phyloP scores from a whole-genome alignment of 2,797 vertebrate species.

The Spizella passerina region DNA sequence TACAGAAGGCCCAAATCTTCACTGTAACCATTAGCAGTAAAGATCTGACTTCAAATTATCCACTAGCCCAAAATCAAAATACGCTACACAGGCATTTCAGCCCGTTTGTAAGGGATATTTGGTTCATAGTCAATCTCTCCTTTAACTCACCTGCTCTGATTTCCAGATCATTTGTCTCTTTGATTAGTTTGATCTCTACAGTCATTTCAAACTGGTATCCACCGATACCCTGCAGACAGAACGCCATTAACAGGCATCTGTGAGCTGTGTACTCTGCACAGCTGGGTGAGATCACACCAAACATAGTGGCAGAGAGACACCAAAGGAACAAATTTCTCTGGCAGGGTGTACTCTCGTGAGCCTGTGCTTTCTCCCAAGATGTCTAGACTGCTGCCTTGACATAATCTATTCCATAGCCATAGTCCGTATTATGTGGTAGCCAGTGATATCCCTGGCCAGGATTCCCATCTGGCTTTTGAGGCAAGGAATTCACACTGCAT shows the following conservation, averaged over 20 bases:
- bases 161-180: neutral
- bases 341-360: neutral
- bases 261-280: fast-evolving
- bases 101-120: neutral
- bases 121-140: neutral
- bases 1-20: neutral
- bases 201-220: neutral
- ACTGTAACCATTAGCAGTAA: neutral
- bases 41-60: neutral
- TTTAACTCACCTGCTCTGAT: neutral
- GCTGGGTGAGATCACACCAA: neutral
- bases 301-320: neutral
- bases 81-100: neutral
- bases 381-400: neutral
- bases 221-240: neutral
- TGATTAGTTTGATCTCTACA: neutral
- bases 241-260: neutral
- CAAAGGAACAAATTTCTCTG: neutral
- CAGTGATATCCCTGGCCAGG: neutral
- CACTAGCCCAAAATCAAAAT: neutral
- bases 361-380: neutral
- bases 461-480: conserved; percentile 22
- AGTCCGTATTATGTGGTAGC: neutral
- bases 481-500: neutral
- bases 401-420: conserved; percentile 6